Evolutionary conservation across 1,140 invertebrate genomes (phyloP), one percentile per base, ranked within the genome.

Genomic region (Neocloeon triangulifer): DNA sequence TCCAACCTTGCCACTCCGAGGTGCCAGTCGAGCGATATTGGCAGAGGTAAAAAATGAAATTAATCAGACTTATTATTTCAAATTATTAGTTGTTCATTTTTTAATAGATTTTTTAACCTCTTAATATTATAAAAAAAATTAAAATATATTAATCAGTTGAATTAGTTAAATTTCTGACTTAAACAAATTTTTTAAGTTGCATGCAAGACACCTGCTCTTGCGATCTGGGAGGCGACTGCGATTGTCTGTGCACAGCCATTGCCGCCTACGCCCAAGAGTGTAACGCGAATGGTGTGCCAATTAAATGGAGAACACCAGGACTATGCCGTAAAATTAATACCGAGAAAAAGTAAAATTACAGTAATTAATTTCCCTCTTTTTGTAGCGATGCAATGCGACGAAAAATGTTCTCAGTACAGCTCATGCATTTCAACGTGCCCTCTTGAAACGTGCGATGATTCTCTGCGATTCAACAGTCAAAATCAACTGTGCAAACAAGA

Each of bases 221-320:
- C 50, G 81, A 88, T 50, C 56, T 66, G 43, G 84, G 84, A 13
- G 84, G 72, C 0, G 84, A 89, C 48, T 92, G 85, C 46, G 73
- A 79, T 34, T 92, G 84, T 52, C 50, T 86, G 0, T 91, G 85
- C 49, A 82, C 82, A 1, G 75, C 82, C 1, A 54, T 91, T 10
- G 73, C 80, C 0, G 72, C 76, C 4, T 89, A 89, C 50, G 77
- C 79, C 13, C 67, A 82, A 41, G 68, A 72, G 42, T 91, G 85
- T 47, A 72, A 68, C 27, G 55, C 57, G 2, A 59, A 66, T 25
- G 73, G 73, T 10, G 62, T 76, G 12, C 60, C 62, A 5, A 62
- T 88, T 7, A 67, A 69, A 39, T 91, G 84, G 84, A 53, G 85
- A 32, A 65, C 64, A 2, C 75, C 77, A 43, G 58, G 75, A 21